A percentile compares a stretch with the other conserved stretches of the same genome.
These are phyloP conservation scores for Ficedula albicollis DNA, from an alignment of 2,797 vertebrate genomes.

Conservation along the genomic window DNA sequence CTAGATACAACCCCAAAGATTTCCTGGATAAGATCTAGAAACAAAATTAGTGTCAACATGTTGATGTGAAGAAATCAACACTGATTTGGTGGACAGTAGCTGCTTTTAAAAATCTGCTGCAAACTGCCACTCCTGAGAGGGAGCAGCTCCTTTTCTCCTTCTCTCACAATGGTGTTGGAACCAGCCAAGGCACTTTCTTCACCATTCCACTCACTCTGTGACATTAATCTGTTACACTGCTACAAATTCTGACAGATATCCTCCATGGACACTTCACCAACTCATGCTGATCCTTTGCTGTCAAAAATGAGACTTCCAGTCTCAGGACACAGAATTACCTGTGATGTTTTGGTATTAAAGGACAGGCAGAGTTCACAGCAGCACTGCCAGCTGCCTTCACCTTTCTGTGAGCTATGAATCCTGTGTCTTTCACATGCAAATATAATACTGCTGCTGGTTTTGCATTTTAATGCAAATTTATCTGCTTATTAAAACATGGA, in stretches of 20 bases:
- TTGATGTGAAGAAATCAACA: neutral
- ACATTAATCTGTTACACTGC: neutral
- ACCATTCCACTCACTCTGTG: neutral
- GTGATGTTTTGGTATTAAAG: neutral
- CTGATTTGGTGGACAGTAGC: conserved; percentile 3
- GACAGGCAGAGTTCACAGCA: neutral
- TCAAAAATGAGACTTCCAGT: neutral
- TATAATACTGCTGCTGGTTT: conserved; percentile 11
- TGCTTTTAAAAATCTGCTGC: neutral
- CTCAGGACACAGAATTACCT: neutral
- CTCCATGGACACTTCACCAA: neutral
- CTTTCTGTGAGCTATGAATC: neutral
- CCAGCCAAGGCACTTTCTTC: conserved; percentile 67
- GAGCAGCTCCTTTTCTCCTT: conserved; percentile 4
- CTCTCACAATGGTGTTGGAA: neutral
- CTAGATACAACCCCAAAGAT: neutral
- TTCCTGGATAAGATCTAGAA: neutral
- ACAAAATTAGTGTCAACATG: neutral
- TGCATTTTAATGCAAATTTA: conserved; percentile 18
- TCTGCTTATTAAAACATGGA: neutral
- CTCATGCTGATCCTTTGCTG: neutral
- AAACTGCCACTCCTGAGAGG: neutral
- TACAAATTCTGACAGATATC: neutral
- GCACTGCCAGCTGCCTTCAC: neutral
- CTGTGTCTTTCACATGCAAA: conserved; percentile 20